Percentiles rank a stretch among this genome's conserved stretches.
phyloP scores from a whole-genome alignment of 2,888 invertebrate genomes.

The Cryptus armator region DNA sequence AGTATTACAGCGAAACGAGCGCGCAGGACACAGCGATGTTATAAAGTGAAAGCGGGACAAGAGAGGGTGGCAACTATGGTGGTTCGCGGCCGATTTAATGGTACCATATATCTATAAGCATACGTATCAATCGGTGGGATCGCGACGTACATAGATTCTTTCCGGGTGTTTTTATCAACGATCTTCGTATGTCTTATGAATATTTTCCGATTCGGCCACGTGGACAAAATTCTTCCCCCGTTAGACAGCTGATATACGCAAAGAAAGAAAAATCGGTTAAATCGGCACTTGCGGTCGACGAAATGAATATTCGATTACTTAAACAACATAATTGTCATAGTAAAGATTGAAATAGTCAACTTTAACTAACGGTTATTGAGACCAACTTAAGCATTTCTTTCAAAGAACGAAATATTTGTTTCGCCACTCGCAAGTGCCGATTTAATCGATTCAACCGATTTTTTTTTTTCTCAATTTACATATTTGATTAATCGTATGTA shows the following conservation, averaged over 20 bases:
- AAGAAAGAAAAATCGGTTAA: no score
- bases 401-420: no score
- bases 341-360: no score
- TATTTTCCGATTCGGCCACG: conserved; percentile 40
- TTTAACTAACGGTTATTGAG: no score
- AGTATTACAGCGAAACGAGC: neutral
- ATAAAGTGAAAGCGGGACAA: conserved; percentile 51
- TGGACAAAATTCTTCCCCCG: neutral
- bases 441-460: no score
- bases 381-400: no score
- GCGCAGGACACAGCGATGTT: conserved; percentile 13
- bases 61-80: conserved; percentile 71
- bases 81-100: conserved; percentile 79
- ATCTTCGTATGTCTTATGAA: conserved; percentile 49
- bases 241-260: no score
- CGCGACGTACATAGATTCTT: conserved; percentile 37
- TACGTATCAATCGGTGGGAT: conserved; percentile 73
- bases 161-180: conserved; percentile 35
- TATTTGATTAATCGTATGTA: no score
- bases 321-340: no score
- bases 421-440: no score
- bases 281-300: no score
- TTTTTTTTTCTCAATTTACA: no score
- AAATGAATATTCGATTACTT: neutral
- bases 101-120: conserved; percentile 71